Evolutionary conservation across 2,113 vertebrate genomes (phyloP).

Genomic region (Platycercus adscitus): DNA sequence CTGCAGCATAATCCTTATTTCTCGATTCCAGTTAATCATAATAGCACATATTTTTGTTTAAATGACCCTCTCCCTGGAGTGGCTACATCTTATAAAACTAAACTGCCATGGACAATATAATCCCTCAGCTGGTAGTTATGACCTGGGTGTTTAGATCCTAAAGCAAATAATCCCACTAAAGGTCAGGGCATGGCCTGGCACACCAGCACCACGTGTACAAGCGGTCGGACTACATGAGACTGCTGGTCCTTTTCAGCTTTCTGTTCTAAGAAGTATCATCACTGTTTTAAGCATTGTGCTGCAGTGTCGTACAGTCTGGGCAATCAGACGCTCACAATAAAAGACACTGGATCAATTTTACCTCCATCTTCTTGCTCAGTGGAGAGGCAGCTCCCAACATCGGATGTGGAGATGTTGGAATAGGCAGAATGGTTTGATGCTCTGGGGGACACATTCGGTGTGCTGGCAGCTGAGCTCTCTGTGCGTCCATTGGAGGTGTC

Average conservation of each 20-base stretch:
- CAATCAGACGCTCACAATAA: not conserved
- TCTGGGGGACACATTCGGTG: slow-evolving; percentile 87
- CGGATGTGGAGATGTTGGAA: slow-evolving; percentile 86
- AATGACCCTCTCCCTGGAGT: not conserved
- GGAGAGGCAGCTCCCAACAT: slow-evolving; percentile 76
- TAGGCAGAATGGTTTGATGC: slow-evolving; percentile 88
- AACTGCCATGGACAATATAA: not conserved
- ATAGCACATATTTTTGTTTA: accelerated
- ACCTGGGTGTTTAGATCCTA: not conserved
- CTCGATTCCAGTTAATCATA: not conserved
- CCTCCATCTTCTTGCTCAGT: slow-evolving; percentile 90
- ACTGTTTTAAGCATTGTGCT: not conserved
- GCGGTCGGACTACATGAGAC: not conserved
- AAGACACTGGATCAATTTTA: slow-evolving; percentile 21
- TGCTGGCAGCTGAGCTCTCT: slow-evolving; percentile 91
- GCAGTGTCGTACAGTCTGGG: not conserved
- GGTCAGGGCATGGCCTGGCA: not conserved
- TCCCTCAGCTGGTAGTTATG: not conserved
- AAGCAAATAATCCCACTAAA: not conserved
- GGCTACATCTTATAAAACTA: not conserved
- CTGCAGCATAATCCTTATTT: not conserved
- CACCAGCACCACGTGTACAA: not conserved
- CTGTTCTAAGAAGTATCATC: not conserved
- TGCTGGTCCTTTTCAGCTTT: not conserved
- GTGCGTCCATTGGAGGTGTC: slow-evolving; percentile 75